A percentile compares a stretch with the other conserved stretches of the same genome.
These are phyloP conservation scores for Cosmia pyralina DNA, from an alignment of 2,888 invertebrate species.

Conservation along the genomic window DNA sequence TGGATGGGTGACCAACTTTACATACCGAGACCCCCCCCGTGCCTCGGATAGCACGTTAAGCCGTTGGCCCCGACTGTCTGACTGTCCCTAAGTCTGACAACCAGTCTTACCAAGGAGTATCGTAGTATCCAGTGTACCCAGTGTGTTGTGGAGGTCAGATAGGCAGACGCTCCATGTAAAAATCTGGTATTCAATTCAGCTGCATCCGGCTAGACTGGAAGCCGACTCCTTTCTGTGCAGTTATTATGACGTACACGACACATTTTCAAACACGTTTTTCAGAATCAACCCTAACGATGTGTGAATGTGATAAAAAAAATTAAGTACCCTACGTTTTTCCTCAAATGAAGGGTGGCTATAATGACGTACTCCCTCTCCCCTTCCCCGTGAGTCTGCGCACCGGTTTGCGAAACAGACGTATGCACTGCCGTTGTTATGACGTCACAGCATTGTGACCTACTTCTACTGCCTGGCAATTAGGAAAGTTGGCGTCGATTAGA, in stretches of 20 bases:
- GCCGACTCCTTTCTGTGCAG: no score
- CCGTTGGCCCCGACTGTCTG: no score
- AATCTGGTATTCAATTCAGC: no score
- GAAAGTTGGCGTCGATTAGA: not conserved
- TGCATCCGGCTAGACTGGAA: no score
- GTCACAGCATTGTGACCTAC: conserved; percentile 45
- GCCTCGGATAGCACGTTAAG: no score
- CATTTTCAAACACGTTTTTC: not conserved
- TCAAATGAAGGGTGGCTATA: not conserved
- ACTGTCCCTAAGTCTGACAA: no score
- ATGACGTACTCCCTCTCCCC: conserved; percentile 46
- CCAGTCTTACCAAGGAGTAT: no score
- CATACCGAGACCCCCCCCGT: no score
- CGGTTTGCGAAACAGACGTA: conserved; percentile 24
- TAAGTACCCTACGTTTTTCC: conserved; percentile 2
- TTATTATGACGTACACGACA: not conserved
- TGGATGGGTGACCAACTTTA: no score
- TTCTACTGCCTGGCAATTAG: conserved; percentile 8
- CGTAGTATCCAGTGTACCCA: no score
- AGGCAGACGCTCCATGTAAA: no score
- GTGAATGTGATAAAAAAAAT: not conserved
- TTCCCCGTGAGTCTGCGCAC: conserved; percentile 41
- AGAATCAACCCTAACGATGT: not conserved
- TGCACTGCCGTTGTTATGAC: conserved; percentile 29
- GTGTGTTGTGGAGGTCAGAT: no score